Base-by-base conservation (phyloP, 2,797 vertebrate species). In the Poeciliopsis infans region DNA sequence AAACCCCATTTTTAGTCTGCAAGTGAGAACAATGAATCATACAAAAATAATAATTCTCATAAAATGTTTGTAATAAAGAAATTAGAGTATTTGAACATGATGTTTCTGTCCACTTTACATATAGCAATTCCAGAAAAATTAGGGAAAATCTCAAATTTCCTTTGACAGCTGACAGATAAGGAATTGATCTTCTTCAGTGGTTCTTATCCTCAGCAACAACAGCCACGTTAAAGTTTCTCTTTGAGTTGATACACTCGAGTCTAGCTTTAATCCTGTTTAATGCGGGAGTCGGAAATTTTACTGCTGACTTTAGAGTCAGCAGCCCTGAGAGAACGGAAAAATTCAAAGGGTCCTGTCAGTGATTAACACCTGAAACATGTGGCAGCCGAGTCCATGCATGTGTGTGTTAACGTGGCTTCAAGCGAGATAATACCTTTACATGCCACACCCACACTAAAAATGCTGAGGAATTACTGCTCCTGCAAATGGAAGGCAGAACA, bases 391-490 rank as follows among this genome's bases (percentile, higher is more conserved):
- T 43, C n/a, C 20, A 41, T 41, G 64, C 45, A 18, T 69, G 74
- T 53, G 57, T 39, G 75, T 55, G 66, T 45, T 13, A 23, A 74
- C 71, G 68, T 46, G 39, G 68, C n/a, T 15, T 0, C 31, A 0
- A 36, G 66, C 49, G 7, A 61, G 59, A 39, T 13, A 3, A 79
- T 13, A n/a, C 41, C 39, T 51, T 23, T 36, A 61, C 31, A 61
- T 57, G 33, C 78, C 76, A 36, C 86, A 1, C 85, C 84, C 71
- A 11, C 5, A 77, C 64, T 79, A 79, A 82, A 83, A 87, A 81
- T 76, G 83, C 55, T 20, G 43, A 71, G 49, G 46, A 55, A 66
- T 41, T 41, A 1, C 33, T 73, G 72, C 46, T 53, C 23, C 46
- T 70, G 59, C 57, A 61, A 59, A 39, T 53, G 5, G 41, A 82